Evolutionary conservation across 64 coral and sea anemone species (phyloP).

Genomic region (Hydrozoanthus tunicans): DNA sequence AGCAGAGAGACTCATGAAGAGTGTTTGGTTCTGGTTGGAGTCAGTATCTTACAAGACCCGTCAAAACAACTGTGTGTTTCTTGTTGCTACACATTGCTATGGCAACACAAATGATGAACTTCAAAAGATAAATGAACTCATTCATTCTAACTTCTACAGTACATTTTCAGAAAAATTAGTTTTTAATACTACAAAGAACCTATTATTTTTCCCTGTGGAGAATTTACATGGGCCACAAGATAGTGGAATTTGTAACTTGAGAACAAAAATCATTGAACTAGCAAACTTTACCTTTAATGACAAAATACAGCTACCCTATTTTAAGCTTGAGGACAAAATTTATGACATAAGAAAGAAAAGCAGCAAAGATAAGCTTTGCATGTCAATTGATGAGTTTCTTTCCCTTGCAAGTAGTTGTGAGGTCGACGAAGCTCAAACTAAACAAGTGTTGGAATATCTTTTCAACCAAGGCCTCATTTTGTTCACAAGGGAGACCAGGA

Average conservation of each 20-base stretch:
- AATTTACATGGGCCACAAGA: not conserved
- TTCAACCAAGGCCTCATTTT: not conserved
- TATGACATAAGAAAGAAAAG: no score
- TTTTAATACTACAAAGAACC: not conserved
- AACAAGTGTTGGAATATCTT: not conserved
- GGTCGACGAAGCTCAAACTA: not conserved
- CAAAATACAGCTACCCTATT: not conserved
- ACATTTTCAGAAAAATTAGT: constrained; percentile 4
- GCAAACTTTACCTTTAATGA: not conserved
- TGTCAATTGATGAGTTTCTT: not conserved
- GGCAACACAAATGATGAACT: not conserved
- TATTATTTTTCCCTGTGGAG: constrained; percentile 9
- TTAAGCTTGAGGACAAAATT: constrained; percentile 30
- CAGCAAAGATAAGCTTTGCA: not conserved
- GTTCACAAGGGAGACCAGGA: not conserved
- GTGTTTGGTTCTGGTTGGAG: constrained; percentile 33
- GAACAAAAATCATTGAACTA: not conserved
- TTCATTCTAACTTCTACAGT: not conserved
- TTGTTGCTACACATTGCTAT: constrained; percentile 9
- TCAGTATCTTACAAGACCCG: not conserved
- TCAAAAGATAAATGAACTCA: not conserved
- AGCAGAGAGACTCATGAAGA: not conserved
- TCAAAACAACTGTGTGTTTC: constrained; percentile 13
- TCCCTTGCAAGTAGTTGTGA: not conserved
- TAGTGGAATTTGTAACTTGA: not conserved